These are phyloP conservation scores for Myrmecobius fasciatus DNA, from an alignment of 2,113 vertebrate genomes.

Conservation along the genomic window DNA sequence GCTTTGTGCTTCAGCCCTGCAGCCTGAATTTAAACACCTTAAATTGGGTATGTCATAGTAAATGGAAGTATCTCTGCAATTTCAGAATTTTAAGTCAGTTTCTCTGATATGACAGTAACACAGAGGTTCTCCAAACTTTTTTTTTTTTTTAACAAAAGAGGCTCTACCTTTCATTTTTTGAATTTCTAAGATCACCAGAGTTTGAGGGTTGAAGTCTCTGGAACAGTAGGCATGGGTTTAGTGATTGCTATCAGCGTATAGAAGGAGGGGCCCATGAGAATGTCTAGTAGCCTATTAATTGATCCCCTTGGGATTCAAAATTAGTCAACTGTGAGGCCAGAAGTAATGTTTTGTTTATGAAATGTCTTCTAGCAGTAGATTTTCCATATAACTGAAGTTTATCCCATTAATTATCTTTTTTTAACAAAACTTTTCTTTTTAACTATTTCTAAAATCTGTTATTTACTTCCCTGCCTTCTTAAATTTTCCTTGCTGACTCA, in stretches of 20 bases:
- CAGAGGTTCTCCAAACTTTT: background rate
- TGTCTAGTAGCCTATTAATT: background rate
- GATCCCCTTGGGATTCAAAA: background rate
- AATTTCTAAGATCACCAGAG: background rate
- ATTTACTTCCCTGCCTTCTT: background rate
- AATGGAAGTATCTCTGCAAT: background rate
- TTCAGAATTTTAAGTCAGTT: background rate
- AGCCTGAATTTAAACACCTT: constrained; percentile 90
- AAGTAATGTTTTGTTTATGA: background rate
- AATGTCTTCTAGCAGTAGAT: background rate
- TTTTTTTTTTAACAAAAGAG: background rate
- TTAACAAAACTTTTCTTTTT: background rate
- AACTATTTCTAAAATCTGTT: background rate
- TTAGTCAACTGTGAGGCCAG: background rate
- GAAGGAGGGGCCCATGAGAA: background rate
- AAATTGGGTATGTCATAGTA: constrained; percentile 88
- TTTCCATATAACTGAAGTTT: background rate
- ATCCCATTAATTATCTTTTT: background rate
- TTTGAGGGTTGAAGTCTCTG: constrained; percentile 12
- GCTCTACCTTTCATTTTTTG: background rate
- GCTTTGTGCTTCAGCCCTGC: constrained; percentile 92
- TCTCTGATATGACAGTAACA: background rate
- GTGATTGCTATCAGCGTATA: background rate
- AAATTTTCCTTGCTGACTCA: constrained; percentile 23
- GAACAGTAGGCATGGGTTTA: background rate